phyloP scores from a whole-genome alignment of 2,888 invertebrate genomes.

The Rhogogaster chlorosoma region DNA sequence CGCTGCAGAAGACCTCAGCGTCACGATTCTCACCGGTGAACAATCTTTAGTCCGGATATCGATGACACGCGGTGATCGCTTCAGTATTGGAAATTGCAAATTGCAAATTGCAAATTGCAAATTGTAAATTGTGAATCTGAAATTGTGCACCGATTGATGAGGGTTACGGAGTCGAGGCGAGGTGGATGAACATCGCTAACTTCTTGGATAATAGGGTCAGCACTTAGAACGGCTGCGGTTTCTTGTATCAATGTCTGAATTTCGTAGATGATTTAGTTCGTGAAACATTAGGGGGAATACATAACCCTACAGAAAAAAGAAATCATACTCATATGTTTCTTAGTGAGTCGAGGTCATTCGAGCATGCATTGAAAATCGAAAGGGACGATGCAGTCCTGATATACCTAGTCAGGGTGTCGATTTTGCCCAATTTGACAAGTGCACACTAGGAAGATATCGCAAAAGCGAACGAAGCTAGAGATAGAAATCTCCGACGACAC shows the following conservation, averaged over 20 bases:
- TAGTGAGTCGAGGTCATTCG: not conserved
- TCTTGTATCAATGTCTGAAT: not conserved
- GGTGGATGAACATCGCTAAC: not conserved
- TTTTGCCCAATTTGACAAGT: not conserved
- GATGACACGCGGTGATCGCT: conserved; percentile 2
- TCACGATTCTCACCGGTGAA: conserved; percentile 9
- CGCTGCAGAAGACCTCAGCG: not conserved
- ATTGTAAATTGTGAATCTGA: conserved; percentile 2
- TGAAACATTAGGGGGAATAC: not conserved
- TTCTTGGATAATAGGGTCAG: conserved; percentile 19
- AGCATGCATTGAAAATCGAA: not conserved
- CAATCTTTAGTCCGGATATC: not conserved
- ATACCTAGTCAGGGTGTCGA: not conserved
- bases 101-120: not conserved
- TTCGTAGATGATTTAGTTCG: not conserved
- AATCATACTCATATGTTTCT: not conserved
- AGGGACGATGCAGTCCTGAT: not conserved
- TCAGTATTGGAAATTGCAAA: conserved; percentile 22
- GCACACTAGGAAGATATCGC: not conserved
- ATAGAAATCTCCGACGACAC: not conserved
- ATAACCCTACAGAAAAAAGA: not conserved
- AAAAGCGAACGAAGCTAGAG: not conserved
- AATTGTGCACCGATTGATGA: conserved; percentile 1
- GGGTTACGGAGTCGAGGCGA: not conserved
- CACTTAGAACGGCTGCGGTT: not conserved